Percentiles rank a stretch among this genome's conserved stretches.
Evolutionary conservation across 2,797 vertebrate genomes (phyloP).

Genomic region (Poeciliopsis turneri): DNA sequence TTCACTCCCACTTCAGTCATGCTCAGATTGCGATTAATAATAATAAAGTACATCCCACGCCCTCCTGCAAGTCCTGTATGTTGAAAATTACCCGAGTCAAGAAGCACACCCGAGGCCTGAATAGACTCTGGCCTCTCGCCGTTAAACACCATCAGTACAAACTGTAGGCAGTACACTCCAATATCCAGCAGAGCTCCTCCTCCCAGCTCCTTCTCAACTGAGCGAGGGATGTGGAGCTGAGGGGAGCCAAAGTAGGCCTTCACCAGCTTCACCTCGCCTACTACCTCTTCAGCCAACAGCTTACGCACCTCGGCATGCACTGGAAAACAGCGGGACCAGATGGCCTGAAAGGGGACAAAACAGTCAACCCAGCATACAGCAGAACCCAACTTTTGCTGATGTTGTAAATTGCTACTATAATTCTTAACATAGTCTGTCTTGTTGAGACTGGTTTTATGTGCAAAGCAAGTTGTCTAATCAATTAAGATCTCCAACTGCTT

Average conservation of each 20-base stretch:
- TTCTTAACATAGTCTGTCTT: background rate
- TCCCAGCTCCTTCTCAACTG: conserved; percentile 75
- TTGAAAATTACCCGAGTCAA: conserved; percentile 77
- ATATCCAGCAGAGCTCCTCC: conserved; percentile 82
- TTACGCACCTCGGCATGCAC: conserved; percentile 71
- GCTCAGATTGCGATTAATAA: conserved; percentile 39
- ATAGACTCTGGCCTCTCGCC: conserved; percentile 81
- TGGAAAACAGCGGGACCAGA: conserved; percentile 86
- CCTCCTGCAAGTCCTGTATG: conserved; percentile 11
- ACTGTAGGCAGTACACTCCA: conserved; percentile 83
- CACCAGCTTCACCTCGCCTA: conserved; percentile 81
- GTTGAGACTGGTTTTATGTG: background rate
- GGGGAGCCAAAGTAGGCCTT: conserved; percentile 75
- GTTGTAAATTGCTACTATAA: background rate
- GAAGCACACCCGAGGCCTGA: conserved; percentile 68
- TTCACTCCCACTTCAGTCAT: background rate
- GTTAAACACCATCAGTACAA: conserved; percentile 82
- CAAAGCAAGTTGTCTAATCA: background rate
- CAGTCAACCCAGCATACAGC: conserved; percentile 19
- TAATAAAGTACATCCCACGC: conserved; percentile 8
- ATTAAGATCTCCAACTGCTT: background rate
- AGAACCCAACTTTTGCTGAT: conserved; percentile 28
- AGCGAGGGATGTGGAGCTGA: conserved; percentile 49
- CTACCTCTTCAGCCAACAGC: conserved; percentile 67
- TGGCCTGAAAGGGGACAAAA: conserved; percentile 68